Evolutionary conservation across 2,113 vertebrate genomes (phyloP), one percentile per base, ranked within the genome.

Genomic region (Cheilinus undulatus): DNA sequence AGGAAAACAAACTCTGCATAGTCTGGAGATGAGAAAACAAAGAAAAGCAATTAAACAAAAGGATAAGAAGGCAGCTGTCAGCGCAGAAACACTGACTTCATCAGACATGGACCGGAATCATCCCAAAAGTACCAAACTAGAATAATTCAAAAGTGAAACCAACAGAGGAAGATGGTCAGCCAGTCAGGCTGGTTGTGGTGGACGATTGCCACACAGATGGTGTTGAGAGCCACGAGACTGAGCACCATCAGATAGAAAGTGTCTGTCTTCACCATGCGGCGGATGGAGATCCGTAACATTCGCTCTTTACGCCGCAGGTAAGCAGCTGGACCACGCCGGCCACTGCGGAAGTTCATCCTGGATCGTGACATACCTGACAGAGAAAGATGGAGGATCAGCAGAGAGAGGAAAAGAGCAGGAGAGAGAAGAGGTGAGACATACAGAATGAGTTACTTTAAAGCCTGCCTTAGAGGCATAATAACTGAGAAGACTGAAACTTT

Each of bases 1-100:
- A 99, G 93, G 89, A 99, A 99, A 83, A 99, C 95, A 89, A 99
- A 99, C 85, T 99, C 98, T 94, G 98, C 97, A 95, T 99, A 99
- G 95, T 99, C 98, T 99, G 77, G 36, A 64, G 70, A 64, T 26
- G 17, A 80, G 40, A 38, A 51, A 26, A 69, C 22, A 24, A 57
- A 53, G 23, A 75, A 20, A 49, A 2, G 14, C 53, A 26, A 63
- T 48, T 40, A 38, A 22, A 23, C 75, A n/a, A 76, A 23, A 82
- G 8, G 15, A 49, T 17, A 51, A 49, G 2, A 23, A 62, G 12
- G 43, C 11, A 75, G 24, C 5, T 7, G 51, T 42, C n/a, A 17
- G 10, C 14, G 23, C 56, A 54, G 19, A 73, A 73, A 67, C 15
- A 40, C 22, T 6, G 13, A n/a, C 48, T 53, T 57, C 49, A 38